Percentiles rank a stretch among this genome's conserved stretches.
Evolutionary conservation across 2,113 vertebrate species (phyloP).

Genomic region (Lepisosteus osseus): DNA sequence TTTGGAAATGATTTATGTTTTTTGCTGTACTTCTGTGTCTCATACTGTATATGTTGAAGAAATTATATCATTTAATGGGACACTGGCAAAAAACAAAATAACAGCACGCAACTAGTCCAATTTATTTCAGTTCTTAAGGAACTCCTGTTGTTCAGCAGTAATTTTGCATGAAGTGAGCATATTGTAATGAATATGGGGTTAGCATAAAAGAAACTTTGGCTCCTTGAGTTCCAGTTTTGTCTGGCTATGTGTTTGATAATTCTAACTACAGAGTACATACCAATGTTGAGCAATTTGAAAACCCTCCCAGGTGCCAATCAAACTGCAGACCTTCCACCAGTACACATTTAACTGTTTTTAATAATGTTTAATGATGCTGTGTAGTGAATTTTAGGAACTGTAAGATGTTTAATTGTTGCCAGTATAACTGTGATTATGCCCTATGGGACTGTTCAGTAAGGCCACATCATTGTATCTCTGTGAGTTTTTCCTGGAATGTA

Average conservation of each 20-base stretch:
- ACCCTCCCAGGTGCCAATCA: background rate
- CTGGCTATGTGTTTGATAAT: conserved; percentile 5
- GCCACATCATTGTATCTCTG: conserved; percentile 36
- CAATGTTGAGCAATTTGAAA: conserved; percentile 3
- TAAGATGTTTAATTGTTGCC: conserved; percentile 43
- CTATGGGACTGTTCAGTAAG: conserved; percentile 23
- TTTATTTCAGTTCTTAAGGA: too few species aligned
- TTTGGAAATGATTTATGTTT: too few species aligned
- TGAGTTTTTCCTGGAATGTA: conserved; percentile 36
- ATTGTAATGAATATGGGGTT: too few species aligned
- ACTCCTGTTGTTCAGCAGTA: too few species aligned
- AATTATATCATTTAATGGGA: too few species aligned
- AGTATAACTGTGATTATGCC: conserved; percentile 43
- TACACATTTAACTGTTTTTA: conserved; percentile 38
- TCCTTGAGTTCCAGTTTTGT: background rate
- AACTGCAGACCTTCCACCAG: conserved; percentile 22
- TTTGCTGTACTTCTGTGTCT: too few species aligned
- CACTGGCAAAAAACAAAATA: too few species aligned
- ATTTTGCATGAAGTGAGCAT: too few species aligned
- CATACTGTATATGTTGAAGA: too few species aligned
- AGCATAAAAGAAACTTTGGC: too few species aligned
- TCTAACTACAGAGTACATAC: background rate
- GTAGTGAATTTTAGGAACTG: conserved; percentile 48
- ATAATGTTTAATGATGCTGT: conserved; percentile 51
- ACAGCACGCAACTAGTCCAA: too few species aligned